A percentile compares a stretch with the other conserved stretches of the same genome.
Conservation (phyloP, 1,140 invertebrate species). For the Prorops nasuta region DNA sequence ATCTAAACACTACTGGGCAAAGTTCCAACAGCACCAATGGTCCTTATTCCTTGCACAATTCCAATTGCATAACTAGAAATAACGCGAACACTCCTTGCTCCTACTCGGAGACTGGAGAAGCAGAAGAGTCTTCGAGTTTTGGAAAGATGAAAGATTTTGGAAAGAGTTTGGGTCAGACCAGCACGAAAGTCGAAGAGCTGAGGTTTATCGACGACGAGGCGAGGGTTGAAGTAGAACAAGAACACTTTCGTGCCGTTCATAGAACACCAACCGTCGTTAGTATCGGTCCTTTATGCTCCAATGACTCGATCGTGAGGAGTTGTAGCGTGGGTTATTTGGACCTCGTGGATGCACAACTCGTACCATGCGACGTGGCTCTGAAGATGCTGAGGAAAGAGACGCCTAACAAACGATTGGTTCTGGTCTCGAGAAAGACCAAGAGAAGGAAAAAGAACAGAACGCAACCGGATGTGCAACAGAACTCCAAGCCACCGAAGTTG, state of each 20-base stretch:
- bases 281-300: constrained; percentile 63
- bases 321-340: constrained; percentile 84
- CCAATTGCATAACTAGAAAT: no score
- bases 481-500: constrained; percentile 59
- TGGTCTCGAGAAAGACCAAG: constrained; percentile 66
- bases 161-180: background rate
- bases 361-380: constrained; percentile 71
- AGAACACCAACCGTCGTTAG: constrained; percentile 65
- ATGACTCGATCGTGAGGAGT: constrained; percentile 76
- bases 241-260: constrained; percentile 50
- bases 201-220: constrained; percentile 66
- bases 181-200: constrained; percentile 60
- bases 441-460: constrained; percentile 54
- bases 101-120: no score
- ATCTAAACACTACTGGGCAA: constrained; percentile 8
- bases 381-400: constrained; percentile 69
- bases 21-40: background rate
- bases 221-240: constrained; percentile 26
- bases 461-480: constrained; percentile 37
- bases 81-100: no score
- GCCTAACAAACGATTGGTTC: constrained; percentile 69
- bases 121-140: background rate
- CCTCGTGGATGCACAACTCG: constrained; percentile 70
- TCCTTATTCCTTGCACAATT: no score
- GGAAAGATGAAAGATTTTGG: background rate